phyloP scores from a whole-genome alignment of 2,888 invertebrate species.

The Himalopsyche japonica region DNA sequence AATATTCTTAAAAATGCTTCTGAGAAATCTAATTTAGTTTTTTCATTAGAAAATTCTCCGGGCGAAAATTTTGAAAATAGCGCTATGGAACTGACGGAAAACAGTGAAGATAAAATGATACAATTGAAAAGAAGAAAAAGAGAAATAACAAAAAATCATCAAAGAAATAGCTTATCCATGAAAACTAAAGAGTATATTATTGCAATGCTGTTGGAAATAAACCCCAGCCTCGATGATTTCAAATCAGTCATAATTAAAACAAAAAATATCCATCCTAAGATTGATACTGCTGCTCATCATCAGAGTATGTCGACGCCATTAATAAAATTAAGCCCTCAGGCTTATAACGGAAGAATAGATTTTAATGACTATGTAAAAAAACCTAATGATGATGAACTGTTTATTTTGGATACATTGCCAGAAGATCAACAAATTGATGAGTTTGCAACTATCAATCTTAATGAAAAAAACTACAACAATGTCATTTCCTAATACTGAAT shows the following conservation, averaged over 20 bases:
- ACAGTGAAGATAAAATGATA: not conserved
- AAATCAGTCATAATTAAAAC: not conserved
- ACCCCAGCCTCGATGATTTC: not conserved
- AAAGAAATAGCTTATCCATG: not conserved
- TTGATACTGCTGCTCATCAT: not conserved
- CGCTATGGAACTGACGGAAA: not conserved
- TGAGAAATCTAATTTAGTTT: not conserved
- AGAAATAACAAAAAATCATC: not conserved
- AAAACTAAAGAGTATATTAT: not conserved
- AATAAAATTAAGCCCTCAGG: not conserved
- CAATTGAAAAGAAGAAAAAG: not conserved
- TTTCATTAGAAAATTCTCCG: not conserved
- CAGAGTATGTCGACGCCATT: not conserved
- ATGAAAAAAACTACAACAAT: not conserved
- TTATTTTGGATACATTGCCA: not conserved
- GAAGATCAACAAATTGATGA: not conserved
- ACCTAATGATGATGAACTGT: not conserved
- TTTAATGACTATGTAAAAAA: not conserved
- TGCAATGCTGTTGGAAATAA: not conserved
- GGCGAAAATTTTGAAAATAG: not conserved
- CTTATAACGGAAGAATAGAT: not conserved
- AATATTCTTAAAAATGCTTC: not conserved
- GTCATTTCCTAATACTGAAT: not conserved
- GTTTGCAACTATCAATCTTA: not conserved
- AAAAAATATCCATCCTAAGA: not conserved